A percentile compares a stretch with the other conserved stretches of the same genome.
phyloP scores from a whole-genome alignment of 2,888 invertebrate genomes.

The Charanyca ferruginea region DNA sequence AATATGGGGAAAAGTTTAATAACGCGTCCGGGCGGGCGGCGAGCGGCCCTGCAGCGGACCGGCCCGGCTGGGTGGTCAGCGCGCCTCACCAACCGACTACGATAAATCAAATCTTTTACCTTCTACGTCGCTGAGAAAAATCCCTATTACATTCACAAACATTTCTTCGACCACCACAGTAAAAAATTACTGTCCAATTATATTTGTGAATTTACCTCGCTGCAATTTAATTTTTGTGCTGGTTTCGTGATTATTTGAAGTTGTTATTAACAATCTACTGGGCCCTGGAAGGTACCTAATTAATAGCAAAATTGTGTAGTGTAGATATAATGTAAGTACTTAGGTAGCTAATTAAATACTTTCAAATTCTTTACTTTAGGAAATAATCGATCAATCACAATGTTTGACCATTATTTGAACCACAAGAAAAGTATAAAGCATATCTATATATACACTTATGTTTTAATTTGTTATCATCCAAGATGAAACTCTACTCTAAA shows the following conservation, averaged over 20 bases:
- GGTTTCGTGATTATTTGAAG: not conserved
- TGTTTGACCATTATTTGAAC: too few relatives aligned
- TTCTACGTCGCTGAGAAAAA: constrained; percentile 86
- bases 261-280: not conserved
- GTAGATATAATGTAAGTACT: too few relatives aligned
- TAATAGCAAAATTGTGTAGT: too few relatives aligned
- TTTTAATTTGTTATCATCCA: not conserved
- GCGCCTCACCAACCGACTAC: constrained; percentile 83
- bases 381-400: too few relatives aligned
- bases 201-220: constrained; percentile 47
- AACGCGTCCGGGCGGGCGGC: constrained; percentile 88
- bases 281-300: not conserved
- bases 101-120: constrained; percentile 91
- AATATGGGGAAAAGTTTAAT: constrained; percentile 92
- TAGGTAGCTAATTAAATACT: too few relatives aligned
- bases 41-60: constrained; percentile 68
- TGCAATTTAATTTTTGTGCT: constrained; percentile 20
- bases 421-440: too few relatives aligned
- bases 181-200: constrained; percentile 68
- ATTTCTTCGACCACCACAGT: constrained; percentile 75
- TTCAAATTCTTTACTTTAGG: too few relatives aligned
- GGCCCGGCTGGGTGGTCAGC: constrained; percentile 80
- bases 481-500: not conserved
- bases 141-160: constrained; percentile 88
- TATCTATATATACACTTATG: too few relatives aligned